Percentiles rank a stretch among this genome's conserved stretches.
Conservation (phyloP, 2,113 vertebrate genomes). For the Caretta caretta region DNA sequence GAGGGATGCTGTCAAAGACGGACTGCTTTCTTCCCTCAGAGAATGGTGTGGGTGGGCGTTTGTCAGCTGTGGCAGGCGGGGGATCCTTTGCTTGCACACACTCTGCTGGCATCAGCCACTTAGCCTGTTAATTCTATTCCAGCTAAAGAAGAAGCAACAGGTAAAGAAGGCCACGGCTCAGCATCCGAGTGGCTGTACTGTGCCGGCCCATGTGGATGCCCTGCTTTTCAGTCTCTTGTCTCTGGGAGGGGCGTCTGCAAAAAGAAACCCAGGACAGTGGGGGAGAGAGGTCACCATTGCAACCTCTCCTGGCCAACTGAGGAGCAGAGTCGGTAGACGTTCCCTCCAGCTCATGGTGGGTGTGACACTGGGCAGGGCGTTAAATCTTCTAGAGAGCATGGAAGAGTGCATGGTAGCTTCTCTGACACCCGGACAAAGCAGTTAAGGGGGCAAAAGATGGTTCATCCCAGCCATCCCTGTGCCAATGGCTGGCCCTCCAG, state of each 20-base stretch:
- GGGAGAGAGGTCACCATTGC: not conserved
- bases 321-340: too few relatives aligned
- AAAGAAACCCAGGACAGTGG: not conserved
- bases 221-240: not conserved
- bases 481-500: not conserved
- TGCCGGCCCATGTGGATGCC: not conserved
- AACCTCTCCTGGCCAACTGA: not conserved
- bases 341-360: too few relatives aligned
- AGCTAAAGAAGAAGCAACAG: not conserved
- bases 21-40: too few relatives aligned
- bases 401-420: not conserved
- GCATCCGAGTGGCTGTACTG: rapidly evolving
- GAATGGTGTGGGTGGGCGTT: not conserved
- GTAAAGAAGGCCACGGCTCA: not conserved
- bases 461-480: not conserved
- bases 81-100: not conserved
- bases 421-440: not conserved
- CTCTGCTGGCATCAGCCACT: not conserved
- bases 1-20: not conserved
- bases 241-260: too few relatives aligned
- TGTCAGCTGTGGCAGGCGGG: not conserved
- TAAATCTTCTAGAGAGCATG: not conserved
- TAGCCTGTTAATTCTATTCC: rapidly evolving
- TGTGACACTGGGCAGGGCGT: not conserved
- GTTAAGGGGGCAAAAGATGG: not conserved